phyloP scores from a whole-genome alignment of 2,113 vertebrate species.

The Pseudopipra pipra region DNA sequence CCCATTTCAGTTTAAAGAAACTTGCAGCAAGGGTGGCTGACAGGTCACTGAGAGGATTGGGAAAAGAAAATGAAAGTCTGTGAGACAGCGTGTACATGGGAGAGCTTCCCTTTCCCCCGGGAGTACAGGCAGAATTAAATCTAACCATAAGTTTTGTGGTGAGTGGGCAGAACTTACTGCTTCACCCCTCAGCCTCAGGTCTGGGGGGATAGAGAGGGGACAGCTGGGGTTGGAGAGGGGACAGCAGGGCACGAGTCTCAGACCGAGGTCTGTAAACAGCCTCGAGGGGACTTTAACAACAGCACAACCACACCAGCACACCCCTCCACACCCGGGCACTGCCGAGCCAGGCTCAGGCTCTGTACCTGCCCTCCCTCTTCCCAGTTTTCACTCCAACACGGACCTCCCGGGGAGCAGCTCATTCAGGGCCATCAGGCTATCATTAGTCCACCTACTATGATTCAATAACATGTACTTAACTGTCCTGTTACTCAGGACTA shows the following conservation, averaged over 20 bases:
- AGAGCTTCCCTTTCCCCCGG: not conserved
- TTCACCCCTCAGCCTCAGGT: not conserved
- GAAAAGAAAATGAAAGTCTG: fast-evolving
- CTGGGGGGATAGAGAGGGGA: not conserved
- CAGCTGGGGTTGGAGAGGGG: not conserved
- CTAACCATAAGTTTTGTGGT: not conserved
- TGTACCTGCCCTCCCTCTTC: not conserved
- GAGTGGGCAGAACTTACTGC: not conserved
- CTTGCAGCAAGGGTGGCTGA: not conserved
- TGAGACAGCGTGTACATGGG: not conserved
- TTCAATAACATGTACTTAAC: not conserved
- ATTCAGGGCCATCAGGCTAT: not conserved
- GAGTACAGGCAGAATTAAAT: not conserved
- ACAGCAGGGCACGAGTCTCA: not conserved
- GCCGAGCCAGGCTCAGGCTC: not conserved
- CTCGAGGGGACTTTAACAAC: not conserved
- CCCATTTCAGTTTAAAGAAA: not conserved
- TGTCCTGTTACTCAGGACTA: not conserved
- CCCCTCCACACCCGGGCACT: not conserved
- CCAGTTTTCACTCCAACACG: not conserved
- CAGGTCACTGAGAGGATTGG: not conserved
- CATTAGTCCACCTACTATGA: not conserved
- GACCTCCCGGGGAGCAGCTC: fast-evolving
- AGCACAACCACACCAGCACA: not conserved
- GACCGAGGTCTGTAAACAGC: not conserved